phyloP scores from a whole-genome alignment of 2,113 vertebrate genomes.

The Amazona vittata region DNA sequence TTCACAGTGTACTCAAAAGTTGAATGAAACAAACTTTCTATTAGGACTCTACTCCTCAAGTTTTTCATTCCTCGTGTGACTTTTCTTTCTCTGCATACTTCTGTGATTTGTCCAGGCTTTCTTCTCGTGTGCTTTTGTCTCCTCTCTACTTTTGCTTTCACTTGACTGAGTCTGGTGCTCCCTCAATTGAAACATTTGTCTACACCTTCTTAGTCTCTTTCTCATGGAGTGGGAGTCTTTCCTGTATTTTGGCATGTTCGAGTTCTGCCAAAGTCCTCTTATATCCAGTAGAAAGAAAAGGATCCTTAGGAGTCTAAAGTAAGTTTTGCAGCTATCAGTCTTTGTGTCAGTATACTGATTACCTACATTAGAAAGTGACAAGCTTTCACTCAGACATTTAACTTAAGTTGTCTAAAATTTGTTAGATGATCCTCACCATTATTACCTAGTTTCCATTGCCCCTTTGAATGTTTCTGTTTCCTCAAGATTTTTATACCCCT shows the following conservation, averaged over 20 bases:
- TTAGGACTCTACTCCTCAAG: background rate
- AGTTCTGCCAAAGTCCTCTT: background rate
- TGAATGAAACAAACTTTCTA: background rate
- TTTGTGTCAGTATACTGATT: background rate
- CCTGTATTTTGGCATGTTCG: background rate
- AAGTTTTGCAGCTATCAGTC: background rate
- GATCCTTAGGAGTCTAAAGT: background rate
- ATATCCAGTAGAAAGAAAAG: background rate
- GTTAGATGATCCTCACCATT: background rate
- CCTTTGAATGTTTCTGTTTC: background rate
- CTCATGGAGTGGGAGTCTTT: background rate
- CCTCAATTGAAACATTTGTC: background rate
- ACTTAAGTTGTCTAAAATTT: background rate
- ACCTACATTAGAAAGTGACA: background rate
- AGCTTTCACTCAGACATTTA: background rate
- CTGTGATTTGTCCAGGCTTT: background rate
- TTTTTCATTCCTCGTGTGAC: background rate
- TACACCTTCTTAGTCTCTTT: background rate
- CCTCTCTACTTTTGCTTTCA: background rate
- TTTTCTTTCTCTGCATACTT: background rate
- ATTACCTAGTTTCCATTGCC: background rate
- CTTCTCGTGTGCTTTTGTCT: background rate
- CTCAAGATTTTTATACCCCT: background rate
- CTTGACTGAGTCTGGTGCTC: background rate
- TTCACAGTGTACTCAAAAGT: background rate